phyloP scores from a whole-genome alignment of 1,140 invertebrate species.

The Pinna nobilis region DNA sequence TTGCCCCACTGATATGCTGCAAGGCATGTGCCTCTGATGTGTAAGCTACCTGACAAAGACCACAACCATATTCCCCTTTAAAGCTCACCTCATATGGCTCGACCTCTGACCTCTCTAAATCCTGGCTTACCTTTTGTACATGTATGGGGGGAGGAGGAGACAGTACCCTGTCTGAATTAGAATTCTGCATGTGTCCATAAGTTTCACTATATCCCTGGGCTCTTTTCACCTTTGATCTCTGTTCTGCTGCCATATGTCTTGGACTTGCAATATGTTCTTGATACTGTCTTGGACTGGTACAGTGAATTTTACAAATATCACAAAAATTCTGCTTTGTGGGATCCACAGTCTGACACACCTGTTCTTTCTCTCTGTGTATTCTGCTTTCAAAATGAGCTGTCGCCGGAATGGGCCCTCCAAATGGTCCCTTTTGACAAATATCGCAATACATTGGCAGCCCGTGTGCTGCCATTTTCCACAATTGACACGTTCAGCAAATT shows the following conservation, averaged over 20 bases:
- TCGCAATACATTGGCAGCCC: slow-evolving; percentile 34
- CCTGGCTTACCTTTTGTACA: no score
- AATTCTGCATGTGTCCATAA: no score
- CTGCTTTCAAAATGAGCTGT: slow-evolving; percentile 43
- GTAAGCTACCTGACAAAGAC: no score
- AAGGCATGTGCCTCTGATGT: no score
- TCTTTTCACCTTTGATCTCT: neutral
- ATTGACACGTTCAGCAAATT: neutral
- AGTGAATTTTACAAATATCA: slow-evolving; percentile 30
- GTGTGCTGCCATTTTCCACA: neutral
- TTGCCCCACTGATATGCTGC: no score
- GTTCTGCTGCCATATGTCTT: slow-evolving; percentile 18
- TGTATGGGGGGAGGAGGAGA: no score
- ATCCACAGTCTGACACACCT: neutral
- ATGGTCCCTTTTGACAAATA: slow-evolving; percentile 46
- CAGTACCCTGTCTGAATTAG: no score
- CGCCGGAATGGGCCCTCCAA: slow-evolving; percentile 42
- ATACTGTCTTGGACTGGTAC: slow-evolving; percentile 23
- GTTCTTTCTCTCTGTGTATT: slow-evolving; percentile 37
- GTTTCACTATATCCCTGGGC: neutral
- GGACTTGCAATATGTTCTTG: slow-evolving; percentile 38
- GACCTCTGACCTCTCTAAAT: no score
- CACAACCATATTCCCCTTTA: no score
- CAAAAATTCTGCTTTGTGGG: slow-evolving; percentile 15
- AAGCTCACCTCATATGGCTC: no score